Evolutionary conservation across 2,797 vertebrate genomes (phyloP).

Genomic region (Gallinago solitaria): DNA sequence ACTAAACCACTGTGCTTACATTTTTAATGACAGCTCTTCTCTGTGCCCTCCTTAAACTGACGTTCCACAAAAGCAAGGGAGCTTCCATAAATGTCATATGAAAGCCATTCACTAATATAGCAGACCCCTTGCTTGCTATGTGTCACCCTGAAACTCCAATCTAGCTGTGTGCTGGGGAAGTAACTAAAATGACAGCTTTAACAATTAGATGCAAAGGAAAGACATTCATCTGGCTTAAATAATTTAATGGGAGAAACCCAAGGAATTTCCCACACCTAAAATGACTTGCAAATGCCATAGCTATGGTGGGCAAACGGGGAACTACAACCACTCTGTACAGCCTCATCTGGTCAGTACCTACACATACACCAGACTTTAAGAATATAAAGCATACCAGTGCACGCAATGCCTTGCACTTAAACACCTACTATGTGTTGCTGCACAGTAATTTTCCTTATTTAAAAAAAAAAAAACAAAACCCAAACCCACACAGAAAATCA

Average conservation of each 20-base stretch:
- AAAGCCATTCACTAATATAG: neutral
- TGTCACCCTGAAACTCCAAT: neutral
- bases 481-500: neutral
- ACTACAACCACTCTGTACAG: neutral
- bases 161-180: neutral
- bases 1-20: neutral
- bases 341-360: neutral
- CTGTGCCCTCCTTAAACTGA: neutral
- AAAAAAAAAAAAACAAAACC: too few species aligned
- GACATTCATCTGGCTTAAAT: neutral
- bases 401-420: neutral
- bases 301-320: neutral
- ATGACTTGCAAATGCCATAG: neutral
- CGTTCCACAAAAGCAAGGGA: neutral
- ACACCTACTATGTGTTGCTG: neutral
- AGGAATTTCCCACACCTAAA: neutral
- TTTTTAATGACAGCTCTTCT: neutral
- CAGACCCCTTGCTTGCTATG: rapidly evolving
- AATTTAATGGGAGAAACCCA: neutral
- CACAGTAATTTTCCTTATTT: neutral
- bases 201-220: neutral
- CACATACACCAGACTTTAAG: neutral
- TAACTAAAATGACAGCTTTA: neutral
- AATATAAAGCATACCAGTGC: neutral
- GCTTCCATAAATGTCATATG: neutral